Evolutionary conservation across 2,888 invertebrate species (phyloP).

Genomic region (Brenthis ino): DNA sequence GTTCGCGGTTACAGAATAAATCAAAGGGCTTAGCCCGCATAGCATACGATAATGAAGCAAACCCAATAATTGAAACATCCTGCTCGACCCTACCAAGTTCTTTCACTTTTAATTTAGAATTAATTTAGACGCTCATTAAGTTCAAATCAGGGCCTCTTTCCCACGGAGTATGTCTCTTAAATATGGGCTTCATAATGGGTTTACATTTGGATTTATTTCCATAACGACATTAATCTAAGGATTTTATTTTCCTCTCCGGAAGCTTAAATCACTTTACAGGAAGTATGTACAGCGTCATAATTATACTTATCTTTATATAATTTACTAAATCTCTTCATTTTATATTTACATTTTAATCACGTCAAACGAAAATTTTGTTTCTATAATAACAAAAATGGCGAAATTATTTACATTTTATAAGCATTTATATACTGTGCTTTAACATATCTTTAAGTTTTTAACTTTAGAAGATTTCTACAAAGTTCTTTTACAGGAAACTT

Average conservation of each 20-base stretch:
- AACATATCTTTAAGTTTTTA: constrained; percentile 22
- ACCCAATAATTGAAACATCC: constrained; percentile 39
- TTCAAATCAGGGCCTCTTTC: constrained; percentile 26
- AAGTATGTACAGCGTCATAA: not conserved
- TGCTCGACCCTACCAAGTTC: constrained; percentile 28
- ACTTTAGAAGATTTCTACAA: constrained; percentile 20
- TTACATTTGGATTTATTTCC: constrained; percentile 4
- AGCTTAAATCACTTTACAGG: constrained; percentile 2
- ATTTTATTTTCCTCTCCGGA: constrained; percentile 4
- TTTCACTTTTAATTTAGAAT: constrained; percentile 31
- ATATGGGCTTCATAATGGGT: constrained; percentile 2
- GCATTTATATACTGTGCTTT: constrained; percentile 10
- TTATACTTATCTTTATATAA: not conserved
- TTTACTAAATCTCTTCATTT: too few relatives aligned
- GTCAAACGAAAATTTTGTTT: not conserved
- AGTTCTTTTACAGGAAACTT: constrained; percentile 13
- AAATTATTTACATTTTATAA: constrained; percentile 8
- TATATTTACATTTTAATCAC: not conserved
- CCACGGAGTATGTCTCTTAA: constrained; percentile 14
- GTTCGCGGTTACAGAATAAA: constrained; percentile 17
- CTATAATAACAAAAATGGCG: not conserved
- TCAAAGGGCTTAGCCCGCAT: constrained; percentile 36
- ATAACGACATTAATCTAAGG: not conserved
- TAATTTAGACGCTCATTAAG: constrained; percentile 32
- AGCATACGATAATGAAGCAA: constrained; percentile 25